Percentiles rank a stretch among this genome's conserved stretches.
Conservation (phyloP, 2,113 vertebrate species). For the Microcebus murinus region DNA sequence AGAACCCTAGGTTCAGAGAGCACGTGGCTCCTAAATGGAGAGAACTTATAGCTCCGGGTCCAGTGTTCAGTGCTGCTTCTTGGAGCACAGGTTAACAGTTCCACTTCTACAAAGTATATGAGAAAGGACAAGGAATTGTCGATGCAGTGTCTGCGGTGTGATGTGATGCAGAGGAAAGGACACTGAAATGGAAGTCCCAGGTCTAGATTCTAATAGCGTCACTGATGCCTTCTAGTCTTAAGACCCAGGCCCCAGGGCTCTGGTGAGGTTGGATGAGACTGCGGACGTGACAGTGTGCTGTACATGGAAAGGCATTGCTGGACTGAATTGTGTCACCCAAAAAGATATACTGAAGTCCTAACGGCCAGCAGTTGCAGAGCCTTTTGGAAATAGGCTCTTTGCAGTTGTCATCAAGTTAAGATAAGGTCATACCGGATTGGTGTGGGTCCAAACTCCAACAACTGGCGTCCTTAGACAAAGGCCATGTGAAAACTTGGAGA, state of each 20-base stretch:
- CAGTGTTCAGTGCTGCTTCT: neutral
- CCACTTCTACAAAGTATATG: neutral
- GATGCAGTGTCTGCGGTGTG: no score
- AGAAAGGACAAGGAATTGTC: neutral
- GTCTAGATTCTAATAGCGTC: neutral
- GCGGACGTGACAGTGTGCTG: no score
- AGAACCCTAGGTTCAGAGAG: neutral
- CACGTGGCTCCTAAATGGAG: neutral
- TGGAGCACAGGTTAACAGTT: neutral
- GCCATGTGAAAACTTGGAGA: neutral
- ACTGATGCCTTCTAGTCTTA: neutral
- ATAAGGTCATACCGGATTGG: neutral
- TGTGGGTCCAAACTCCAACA: neutral
- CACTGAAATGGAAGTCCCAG: neutral
- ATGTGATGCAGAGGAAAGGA: neutral
- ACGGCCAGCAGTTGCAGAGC: neutral
- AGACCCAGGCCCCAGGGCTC: neutral
- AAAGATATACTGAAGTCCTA: neutral
- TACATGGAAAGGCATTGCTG: neutral
- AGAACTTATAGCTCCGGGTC: neutral
- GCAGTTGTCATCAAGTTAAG: neutral
- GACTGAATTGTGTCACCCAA: neutral
- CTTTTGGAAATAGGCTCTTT: neutral
- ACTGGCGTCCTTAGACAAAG: neutral
- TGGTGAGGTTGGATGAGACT: neutral